Base-by-base conservation (phyloP, 2,797 vertebrate genomes). In the Pelodytes ibericus region DNA sequence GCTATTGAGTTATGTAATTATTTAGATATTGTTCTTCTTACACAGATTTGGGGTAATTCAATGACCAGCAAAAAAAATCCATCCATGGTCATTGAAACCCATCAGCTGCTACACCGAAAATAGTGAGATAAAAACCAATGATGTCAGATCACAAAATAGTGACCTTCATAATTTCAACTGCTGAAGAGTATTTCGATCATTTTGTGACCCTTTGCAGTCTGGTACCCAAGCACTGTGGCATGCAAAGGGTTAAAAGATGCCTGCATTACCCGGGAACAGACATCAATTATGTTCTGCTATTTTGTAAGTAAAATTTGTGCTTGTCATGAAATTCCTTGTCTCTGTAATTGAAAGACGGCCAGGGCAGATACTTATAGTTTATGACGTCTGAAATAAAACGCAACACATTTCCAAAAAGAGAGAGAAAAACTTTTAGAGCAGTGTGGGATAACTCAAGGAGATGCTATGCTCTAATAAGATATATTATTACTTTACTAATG, bases 291-390 rank as follows among this genome's bases (percentile, higher is more conserved):
- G 61, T 59, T 44, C 67, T 71, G 33, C 29, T 49, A 65, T 41
- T 26, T 25, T 47, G 16, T 71, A 36, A 77, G 36, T 65, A 71
- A 77, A 59, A 77, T 47, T 39, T 30, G 3, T 58, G 9, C 26
- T 49, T 57, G 67, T 71, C 57, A 70, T 65, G 64, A 47, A 58
- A 71, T 77, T 65, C 60, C 36, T 47, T 65, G n/a, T 31, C 47
- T 31, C 33, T 27, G 29, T 65, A 77, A 77, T 58, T 77, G 61
- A 72, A 63, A 71, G 22, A 25, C 39, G 27, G 75, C 75, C 75
- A 77, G 63, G 33, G 27, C 6, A 65, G 75, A 77, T 77, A 65
- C 25, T 64, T 11, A 63, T 4, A 71, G 36, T 62, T 72, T 22
- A 53, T 77, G 67, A 71, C 74, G 58, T 64, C 65, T 22, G 25